These are phyloP conservation scores for Gerris buenoi DNA, from an alignment of 1,140 invertebrate species.

Conservation along the genomic window DNA sequence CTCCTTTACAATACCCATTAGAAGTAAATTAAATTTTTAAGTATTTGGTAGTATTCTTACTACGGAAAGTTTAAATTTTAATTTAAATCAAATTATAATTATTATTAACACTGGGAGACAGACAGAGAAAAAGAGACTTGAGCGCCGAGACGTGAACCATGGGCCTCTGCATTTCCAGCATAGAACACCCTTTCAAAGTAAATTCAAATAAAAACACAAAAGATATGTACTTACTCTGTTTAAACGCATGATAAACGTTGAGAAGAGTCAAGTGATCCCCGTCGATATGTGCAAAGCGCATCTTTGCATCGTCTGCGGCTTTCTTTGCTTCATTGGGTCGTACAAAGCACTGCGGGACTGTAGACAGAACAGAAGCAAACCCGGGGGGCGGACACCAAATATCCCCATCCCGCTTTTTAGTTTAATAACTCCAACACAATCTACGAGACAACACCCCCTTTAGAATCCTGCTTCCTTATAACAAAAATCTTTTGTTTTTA, in stretches of 20 bases:
- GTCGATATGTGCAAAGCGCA: constrained; percentile 98
- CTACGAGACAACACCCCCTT: constrained; percentile 22
- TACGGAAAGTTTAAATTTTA: too few relatives aligned
- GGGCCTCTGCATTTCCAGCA: too few relatives aligned
- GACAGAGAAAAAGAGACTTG: too few relatives aligned
- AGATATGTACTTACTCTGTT: constrained; percentile 91
- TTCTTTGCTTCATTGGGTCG: constrained; percentile 98
- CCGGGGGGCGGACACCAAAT: constrained; percentile 29
- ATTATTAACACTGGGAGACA: too few relatives aligned
- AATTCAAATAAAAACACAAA: too few relatives aligned
- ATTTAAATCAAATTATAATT: too few relatives aligned
- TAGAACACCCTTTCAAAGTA: too few relatives aligned
- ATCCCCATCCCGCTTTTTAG: constrained; percentile 38
- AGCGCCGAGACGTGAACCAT: too few relatives aligned
- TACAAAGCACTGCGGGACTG: constrained; percentile 99
- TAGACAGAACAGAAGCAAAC: constrained; percentile 21
- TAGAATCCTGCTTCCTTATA: constrained; percentile 23
- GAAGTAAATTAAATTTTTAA: too few relatives aligned
- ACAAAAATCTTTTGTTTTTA: not conserved
- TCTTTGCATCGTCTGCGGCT: constrained; percentile 96
- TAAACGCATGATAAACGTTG: constrained; percentile 96
- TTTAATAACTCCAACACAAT: constrained; percentile 22
- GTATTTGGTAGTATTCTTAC: too few relatives aligned
- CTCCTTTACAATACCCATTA: too few relatives aligned
- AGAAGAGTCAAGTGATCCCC: constrained; percentile 93